Evolutionary conservation across 1,140 invertebrate genomes (phyloP).

Genomic region (Subanguina moxae): DNA sequence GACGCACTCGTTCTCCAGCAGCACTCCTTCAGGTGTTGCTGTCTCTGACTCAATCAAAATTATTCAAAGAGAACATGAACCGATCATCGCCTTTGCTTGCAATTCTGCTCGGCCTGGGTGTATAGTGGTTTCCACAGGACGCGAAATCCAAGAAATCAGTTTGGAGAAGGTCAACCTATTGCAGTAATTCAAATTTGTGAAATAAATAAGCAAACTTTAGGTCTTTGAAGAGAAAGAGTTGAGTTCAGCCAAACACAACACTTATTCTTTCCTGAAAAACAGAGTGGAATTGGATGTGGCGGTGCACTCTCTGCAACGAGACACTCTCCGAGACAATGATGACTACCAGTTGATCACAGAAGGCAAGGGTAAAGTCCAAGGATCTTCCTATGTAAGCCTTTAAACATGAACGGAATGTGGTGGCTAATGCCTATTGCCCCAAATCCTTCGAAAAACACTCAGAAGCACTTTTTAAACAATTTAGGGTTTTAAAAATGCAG

Average conservation of each 20-base stretch:
- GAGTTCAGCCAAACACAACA: slow-evolving; percentile 11
- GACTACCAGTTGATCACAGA: slow-evolving; percentile 53
- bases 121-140: slow-evolving; percentile 84
- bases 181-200: slow-evolving; percentile 2
- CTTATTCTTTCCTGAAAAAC: slow-evolving; percentile 44
- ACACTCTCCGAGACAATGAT: slow-evolving; percentile 54
- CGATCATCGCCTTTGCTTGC: slow-evolving; percentile 90
- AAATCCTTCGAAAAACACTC: no score
- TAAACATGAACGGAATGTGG: no score
- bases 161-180: slow-evolving; percentile 70
- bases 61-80: slow-evolving; percentile 97
- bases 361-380: slow-evolving; percentile 16
- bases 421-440: no score
- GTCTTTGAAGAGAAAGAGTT: neutral
- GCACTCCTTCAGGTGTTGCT: neutral
- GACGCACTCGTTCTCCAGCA: neutral
- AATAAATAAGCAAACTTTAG: neutral
- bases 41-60: slow-evolving; percentile 72
- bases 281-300: slow-evolving; percentile 50
- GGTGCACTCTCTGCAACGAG: slow-evolving; percentile 39
- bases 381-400: slow-evolving; percentile 44
- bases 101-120: slow-evolving; percentile 74
- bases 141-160: slow-evolving; percentile 95
- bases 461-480: no score
- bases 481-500: no score